Conservation (phyloP, 2,113 vertebrate species). For the Aegypius monachus region DNA sequence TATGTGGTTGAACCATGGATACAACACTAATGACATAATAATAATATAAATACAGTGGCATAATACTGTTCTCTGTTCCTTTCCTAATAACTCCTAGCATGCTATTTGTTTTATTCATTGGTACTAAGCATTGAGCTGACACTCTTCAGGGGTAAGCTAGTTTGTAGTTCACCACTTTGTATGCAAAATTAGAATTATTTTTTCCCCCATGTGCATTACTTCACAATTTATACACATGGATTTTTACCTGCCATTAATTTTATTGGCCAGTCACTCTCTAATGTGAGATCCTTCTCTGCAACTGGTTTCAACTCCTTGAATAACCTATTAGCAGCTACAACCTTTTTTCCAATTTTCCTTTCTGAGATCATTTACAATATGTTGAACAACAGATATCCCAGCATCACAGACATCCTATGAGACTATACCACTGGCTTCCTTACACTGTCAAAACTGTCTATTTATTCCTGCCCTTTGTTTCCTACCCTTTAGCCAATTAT, state of each 20-base stretch:
- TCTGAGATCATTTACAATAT: neutral
- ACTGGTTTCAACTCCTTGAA: neutral
- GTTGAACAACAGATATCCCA: neutral
- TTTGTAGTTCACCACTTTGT: neutral
- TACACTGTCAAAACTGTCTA: constrained; percentile 11
- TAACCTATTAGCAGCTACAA: constrained; percentile 15
- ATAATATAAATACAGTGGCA: neutral
- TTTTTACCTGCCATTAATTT: constrained; percentile 10
- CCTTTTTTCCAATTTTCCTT: neutral
- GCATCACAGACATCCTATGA: neutral
- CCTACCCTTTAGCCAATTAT: constrained; percentile 26
- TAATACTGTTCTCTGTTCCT: neutral
- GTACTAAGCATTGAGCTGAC: neutral
- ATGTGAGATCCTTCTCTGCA: neutral
- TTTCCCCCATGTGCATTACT: neutral
- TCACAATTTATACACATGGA: neutral
- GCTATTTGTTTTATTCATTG: neutral
- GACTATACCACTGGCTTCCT: neutral
- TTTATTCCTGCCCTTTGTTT: constrained; percentile 39
- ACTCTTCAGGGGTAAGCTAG: neutral
- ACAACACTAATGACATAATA: neutral
- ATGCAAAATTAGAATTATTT: neutral
- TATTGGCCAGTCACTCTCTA: neutral
- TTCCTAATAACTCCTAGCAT: neutral
- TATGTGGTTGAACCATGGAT: neutral